Conservation (phyloP, 2,113 vertebrate species). For the Illadopsis cleaveri region DNA sequence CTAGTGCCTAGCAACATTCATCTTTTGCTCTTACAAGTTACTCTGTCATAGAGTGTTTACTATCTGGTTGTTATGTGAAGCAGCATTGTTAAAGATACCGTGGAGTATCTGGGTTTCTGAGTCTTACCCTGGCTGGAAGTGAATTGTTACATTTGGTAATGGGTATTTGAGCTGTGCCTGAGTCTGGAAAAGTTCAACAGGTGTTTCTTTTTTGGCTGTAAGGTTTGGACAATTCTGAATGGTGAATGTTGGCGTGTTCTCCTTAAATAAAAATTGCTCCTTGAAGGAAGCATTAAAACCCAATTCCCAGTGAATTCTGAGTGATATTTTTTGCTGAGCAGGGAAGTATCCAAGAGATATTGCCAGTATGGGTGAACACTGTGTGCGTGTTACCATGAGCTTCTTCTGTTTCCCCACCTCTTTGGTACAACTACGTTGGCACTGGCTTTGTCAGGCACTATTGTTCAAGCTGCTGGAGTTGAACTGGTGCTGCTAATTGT, state of each 20-base stretch:
- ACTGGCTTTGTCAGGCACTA: neutral
- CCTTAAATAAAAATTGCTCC: neutral
- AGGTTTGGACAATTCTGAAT: neutral
- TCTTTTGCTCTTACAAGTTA: neutral
- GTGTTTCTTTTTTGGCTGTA: neutral
- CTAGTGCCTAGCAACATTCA: neutral
- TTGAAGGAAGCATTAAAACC: neutral
- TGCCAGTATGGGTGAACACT: neutral
- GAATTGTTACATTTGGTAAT: neutral
- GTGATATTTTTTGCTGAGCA: neutral
- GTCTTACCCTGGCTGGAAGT: neutral
- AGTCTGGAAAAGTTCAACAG: neutral
- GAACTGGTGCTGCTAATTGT: neutral
- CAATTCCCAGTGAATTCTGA: neutral
- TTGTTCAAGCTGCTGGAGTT: neutral
- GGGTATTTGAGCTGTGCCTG: neutral
- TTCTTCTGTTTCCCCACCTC: neutral
- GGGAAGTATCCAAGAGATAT: neutral
- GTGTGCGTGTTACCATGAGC: rapidly evolving
- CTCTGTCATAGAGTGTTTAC: neutral
- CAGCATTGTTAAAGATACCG: neutral
- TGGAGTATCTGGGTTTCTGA: neutral
- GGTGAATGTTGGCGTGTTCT: neutral
- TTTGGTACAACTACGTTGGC: neutral
- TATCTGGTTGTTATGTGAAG: neutral